These are phyloP conservation scores for Gerris lacustris DNA, from an alignment of 2,888 invertebrate species.

Conservation along the genomic window DNA sequence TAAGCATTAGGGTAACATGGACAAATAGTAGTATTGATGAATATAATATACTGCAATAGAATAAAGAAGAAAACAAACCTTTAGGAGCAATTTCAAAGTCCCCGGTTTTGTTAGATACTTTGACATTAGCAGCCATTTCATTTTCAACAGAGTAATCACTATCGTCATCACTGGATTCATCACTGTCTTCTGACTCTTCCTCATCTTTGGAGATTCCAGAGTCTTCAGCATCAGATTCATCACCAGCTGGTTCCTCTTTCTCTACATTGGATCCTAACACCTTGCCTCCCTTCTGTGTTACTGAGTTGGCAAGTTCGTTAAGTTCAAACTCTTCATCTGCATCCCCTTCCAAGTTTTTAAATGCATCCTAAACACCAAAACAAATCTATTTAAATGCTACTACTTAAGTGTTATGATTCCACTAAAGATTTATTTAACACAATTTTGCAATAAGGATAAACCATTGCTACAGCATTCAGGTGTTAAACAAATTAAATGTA, in stretches of 20 bases:
- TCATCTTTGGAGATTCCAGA: slow-evolving; percentile 37
- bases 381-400: background rate
- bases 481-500: too few species aligned
- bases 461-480: too few species aligned
- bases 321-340: slow-evolving; percentile 79
- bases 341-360: slow-evolving; percentile 59
- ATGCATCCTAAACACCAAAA: slow-evolving; percentile 27
- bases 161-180: slow-evolving; percentile 39
- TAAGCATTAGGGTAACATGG: too few species aligned
- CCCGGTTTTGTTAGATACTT: slow-evolving; percentile 35
- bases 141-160: slow-evolving; percentile 31
- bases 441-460: too few species aligned
- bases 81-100: slow-evolving; percentile 58
- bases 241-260: slow-evolving; percentile 10
- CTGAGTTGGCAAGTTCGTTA: slow-evolving; percentile 60
- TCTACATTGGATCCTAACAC: slow-evolving; percentile 31
- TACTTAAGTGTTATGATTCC: too few species aligned
- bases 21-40: too few species aligned
- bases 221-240: slow-evolving; percentile 39
- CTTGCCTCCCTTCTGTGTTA: slow-evolving; percentile 54
- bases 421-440: too few species aligned
- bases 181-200: slow-evolving; percentile 41
- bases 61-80: slow-evolving; percentile 40
- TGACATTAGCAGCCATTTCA: slow-evolving; percentile 24
- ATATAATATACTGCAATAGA: too few species aligned